Conservation (phyloP, 2,888 invertebrate species). For the Drosophila formosana region DNA sequence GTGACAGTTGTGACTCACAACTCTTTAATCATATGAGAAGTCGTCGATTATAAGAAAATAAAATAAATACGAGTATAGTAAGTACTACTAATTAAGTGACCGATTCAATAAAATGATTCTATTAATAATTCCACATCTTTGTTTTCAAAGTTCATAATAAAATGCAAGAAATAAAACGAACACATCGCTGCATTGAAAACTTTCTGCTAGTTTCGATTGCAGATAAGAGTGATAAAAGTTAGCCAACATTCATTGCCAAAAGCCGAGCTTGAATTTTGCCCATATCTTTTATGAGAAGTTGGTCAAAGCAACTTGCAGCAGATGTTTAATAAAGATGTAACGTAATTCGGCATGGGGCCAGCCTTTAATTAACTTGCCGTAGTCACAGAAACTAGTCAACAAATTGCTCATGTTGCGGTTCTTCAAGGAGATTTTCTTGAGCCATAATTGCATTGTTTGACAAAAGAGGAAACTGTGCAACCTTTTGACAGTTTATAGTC, state of each 20-base stretch:
- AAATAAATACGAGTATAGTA: too few species aligned
- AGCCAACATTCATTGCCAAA: slow-evolving; percentile 16
- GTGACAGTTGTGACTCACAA: too few species aligned
- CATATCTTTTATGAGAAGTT: slow-evolving; percentile 14
- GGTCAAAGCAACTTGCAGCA: background rate
- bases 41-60: too few species aligned
- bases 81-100: too few species aligned
- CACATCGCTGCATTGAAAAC: slow-evolving; percentile 7
- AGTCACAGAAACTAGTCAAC: slow-evolving; percentile 29
- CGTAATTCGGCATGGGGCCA: slow-evolving; percentile 21
- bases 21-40: too few species aligned
- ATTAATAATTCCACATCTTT: too few species aligned
- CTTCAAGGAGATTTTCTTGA: slow-evolving; percentile 38
- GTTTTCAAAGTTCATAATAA: too few species aligned
- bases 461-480: slow-evolving; percentile 60
- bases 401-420: slow-evolving; percentile 56
- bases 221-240: slow-evolving; percentile 31
- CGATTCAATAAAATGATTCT: too few species aligned
- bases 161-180: background rate
- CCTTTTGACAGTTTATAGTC: slow-evolving; percentile 66
- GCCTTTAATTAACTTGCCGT: slow-evolving; percentile 57
- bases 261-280: background rate
- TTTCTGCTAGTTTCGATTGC: slow-evolving; percentile 8
- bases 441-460: slow-evolving; percentile 65
- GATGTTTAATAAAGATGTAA: background rate